These are phyloP conservation scores for Pao palembangensis DNA, from an alignment of 2,113 vertebrate genomes.

Conservation along the genomic window DNA sequence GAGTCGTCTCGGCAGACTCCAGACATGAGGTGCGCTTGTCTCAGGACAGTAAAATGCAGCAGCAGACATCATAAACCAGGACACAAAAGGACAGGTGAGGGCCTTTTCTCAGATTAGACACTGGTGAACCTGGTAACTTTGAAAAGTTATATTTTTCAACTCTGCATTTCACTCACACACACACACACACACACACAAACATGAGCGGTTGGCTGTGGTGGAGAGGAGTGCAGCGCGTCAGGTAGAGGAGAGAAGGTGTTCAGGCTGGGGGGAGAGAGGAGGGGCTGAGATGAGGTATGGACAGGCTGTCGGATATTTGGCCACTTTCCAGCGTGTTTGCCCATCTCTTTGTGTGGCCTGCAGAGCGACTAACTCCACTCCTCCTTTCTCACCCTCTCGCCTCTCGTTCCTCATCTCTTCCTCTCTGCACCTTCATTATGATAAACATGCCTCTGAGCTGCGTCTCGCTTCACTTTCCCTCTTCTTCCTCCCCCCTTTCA, in stretches of 20 bases:
- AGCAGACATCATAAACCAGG: conserved; percentile 12
- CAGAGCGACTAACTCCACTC: conserved; percentile 37
- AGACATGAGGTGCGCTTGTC: neutral
- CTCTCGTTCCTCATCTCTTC: conserved; percentile 30
- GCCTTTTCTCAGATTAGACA: neutral
- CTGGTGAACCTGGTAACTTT: neutral
- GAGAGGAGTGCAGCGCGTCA: conserved; percentile 30
- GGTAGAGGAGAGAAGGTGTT: conserved; percentile 37
- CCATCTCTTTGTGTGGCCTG: conserved; percentile 51
- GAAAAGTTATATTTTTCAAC: too few species aligned
- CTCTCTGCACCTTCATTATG: conserved; percentile 39
- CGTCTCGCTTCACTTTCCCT: conserved; percentile 20
- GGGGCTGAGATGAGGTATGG: conserved; percentile 44
- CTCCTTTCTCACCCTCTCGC: conserved; percentile 10
- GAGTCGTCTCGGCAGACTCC: neutral
- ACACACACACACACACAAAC: too few species aligned
- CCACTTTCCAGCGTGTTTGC: conserved; percentile 50
- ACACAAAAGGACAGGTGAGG: conserved; percentile 1
- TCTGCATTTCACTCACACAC: too few species aligned
- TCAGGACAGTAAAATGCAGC: conserved; percentile 5
- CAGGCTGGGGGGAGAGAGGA: conserved; percentile 31
- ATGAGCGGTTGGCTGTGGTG: conserved; percentile 16
- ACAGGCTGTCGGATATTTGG: conserved; percentile 55
- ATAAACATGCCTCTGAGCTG: conserved; percentile 29
- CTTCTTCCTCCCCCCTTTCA: conserved; percentile 4